Base-by-base conservation (phyloP, 2,888 invertebrate species). In the Calameuta filiformis region DNA sequence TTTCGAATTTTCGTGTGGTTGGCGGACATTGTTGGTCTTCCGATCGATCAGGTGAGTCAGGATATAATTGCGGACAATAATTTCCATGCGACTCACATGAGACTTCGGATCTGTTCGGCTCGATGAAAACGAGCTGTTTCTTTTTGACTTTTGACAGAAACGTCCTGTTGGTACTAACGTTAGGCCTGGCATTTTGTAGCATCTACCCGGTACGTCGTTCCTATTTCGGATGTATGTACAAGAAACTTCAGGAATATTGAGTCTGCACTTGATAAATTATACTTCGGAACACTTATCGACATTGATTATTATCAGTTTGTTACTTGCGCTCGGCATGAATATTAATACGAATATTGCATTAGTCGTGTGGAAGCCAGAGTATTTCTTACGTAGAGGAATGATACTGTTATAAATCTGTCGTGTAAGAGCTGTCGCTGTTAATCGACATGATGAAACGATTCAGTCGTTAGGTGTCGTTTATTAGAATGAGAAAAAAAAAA, bases 11-110 rank as follows among this genome's bases (percentile, higher is more conserved):
- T 97, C 91, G 90, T 93, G 81, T 95, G 95, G 92, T 88, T 97
- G 80, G 94, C 96, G 56, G 94, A 94, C 85, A 92, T 93, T 88
- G 92, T 94, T 84, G 96, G 96, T 81, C 93, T 97, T 83, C 95
- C 96, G 76, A 94, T 97, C 87, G 97, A 97, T 92, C 94, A 96
- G 93, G 96, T 96, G 93, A 94, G 94, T 93, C 85, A 15, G n/a
- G 71, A 71, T 31, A 71, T 11, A 34, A 31, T 31, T 11, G 71
- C 71, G 4, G 12, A 71, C 9, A 71, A 31, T 33, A 30, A 71
- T 15, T 15, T 33, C 31, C 12, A 56, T 56, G 56, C 56, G 23
- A 56, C 23, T 6, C 56, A 56, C 56, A 1, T 23, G 56, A 56
- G 23, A 56, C 9, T 56, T 56, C 9, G 9, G 15, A 15, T 15